Base-by-base conservation (phyloP, 2,797 vertebrate species). In the Ptychobarbus kaznakovi region DNA sequence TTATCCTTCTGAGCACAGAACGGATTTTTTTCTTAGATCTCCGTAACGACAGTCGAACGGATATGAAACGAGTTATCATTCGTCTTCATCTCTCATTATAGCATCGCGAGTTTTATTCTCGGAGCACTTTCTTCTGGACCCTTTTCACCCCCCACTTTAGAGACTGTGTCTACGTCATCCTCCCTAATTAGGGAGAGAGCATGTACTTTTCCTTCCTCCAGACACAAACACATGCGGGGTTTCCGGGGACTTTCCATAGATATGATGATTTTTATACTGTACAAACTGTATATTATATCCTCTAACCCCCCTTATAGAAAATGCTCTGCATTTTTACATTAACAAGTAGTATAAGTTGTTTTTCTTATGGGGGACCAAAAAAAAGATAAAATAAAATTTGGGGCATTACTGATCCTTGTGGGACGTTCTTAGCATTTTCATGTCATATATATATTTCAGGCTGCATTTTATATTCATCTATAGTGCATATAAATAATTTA, bases 131-230 rank as follows among this genome's bases (percentile, higher is more conserved):
- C 95, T 94, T 92, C 93, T 18, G 92, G 95, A 95, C 95, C 96
- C 96, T 96, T 95, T 96, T 92, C 92, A 93, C 93, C 94, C 93
- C 96, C 95, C 96, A 95, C 95, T 94, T 90, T 95, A 96, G 96
- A 94, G 94, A 94, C 92, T 93, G 82, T 89, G 95, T 95, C 95
- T 96, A 98, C 97, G 97, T 98, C 97, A 98, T 87, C 73, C 95
- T 96, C 96, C 97, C 97, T 96, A 95, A 96, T 94, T 95, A 96
- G 95, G 93, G 94, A 93, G 93, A 92, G 92, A 81, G 65, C 89
- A 68, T 93, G 95, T 94, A 94, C 94, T 94, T 95, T 94, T 92
- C 94, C 93, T 95, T 95, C 94, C 92, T 94, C 93, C 95, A 65
- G 28, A 65, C 63, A 65, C 13, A 65, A 65, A 65, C 15, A 65